A percentile compares a stretch with the other conserved stretches of the same genome.
Evolutionary conservation across 2,888 invertebrate species (phyloP).

Genomic region (Habrosyne pyritoides): DNA sequence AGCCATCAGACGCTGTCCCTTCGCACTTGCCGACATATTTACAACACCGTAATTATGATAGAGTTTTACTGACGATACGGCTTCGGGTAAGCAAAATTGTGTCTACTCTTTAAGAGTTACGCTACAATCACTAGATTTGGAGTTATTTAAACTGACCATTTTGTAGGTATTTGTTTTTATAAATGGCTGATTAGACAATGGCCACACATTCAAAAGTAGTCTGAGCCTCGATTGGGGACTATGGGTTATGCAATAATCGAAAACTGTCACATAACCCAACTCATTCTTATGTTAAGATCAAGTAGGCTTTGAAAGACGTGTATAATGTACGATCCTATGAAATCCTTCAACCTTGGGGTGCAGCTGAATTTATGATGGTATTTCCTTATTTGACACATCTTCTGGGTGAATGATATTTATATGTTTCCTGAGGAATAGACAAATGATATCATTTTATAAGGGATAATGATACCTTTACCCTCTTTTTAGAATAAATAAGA

Average conservation of each 20-base stretch:
- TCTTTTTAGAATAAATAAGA: neutral
- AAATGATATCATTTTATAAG: neutral
- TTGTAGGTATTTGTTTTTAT: too few species aligned
- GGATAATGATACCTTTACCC: neutral
- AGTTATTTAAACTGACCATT: too few species aligned
- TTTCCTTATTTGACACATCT: conserved; percentile 2
- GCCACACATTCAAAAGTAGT: too few species aligned
- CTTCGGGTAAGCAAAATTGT: neutral
- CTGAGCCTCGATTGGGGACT: conserved; percentile 14
- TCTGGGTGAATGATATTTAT: neutral
- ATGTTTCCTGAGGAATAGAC: neutral
- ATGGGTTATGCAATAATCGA: conserved; percentile 44
- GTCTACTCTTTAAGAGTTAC: neutral
- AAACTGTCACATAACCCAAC: conserved; percentile 50
- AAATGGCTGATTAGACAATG: too few species aligned
- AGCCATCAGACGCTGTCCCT: conserved; percentile 25
- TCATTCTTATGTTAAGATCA: conserved; percentile 48
- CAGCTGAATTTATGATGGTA: conserved; percentile 16
- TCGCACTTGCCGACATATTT: conserved; percentile 6
- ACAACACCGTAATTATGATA: neutral
- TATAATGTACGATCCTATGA: conserved; percentile 49
- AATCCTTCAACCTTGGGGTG: conserved; percentile 30
- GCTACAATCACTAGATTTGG: too few species aligned
- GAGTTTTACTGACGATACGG: neutral
- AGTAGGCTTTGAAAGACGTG: conserved; percentile 45